These are phyloP conservation scores for Oligia strigilis DNA, from an alignment of 2,888 invertebrate genomes.

Conservation along the genomic window DNA sequence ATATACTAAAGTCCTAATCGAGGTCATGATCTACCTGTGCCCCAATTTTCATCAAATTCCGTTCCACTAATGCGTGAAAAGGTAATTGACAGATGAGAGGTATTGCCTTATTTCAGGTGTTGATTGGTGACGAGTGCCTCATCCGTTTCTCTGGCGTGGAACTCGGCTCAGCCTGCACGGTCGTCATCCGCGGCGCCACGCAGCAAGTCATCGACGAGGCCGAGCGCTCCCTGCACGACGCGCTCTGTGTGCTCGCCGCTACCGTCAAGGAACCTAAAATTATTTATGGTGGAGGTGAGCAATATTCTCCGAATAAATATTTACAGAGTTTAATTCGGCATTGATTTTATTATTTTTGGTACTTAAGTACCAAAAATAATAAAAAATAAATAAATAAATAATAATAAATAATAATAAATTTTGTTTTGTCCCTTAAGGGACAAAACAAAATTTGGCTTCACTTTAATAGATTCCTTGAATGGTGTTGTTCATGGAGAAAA, in stretches of 20 bases:
- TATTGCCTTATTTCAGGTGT: conserved; percentile 88
- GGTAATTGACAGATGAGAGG: not conserved
- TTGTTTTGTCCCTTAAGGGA: too few relatives aligned
- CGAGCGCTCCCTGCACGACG: conserved; percentile 99
- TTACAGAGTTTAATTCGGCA: not conserved
- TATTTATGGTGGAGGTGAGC: conserved; percentile 96
- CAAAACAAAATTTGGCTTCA: not conserved
- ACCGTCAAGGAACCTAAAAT: conserved; percentile 98
- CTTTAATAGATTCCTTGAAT: not conserved
- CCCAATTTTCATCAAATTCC: not conserved
- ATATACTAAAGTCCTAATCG: not conserved
- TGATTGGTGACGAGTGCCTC: conserved; percentile 99
- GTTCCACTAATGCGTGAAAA: not conserved
- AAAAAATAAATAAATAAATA: too few relatives aligned
- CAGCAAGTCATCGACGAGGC: conserved; percentile 99
- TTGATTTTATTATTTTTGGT: not conserved
- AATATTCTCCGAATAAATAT: not conserved
- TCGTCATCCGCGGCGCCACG: conserved; percentile 99
- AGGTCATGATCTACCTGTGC: not conserved
- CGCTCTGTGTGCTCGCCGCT: conserved; percentile 98
- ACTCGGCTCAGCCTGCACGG: conserved; percentile 98
- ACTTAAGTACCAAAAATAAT: too few relatives aligned
- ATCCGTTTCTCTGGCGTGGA: conserved; percentile 98
- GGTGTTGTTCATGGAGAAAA: not conserved
- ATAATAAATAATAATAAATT: too few relatives aligned